Conservation (phyloP, 1,140 invertebrate species). For the Lepidostoma basale region DNA sequence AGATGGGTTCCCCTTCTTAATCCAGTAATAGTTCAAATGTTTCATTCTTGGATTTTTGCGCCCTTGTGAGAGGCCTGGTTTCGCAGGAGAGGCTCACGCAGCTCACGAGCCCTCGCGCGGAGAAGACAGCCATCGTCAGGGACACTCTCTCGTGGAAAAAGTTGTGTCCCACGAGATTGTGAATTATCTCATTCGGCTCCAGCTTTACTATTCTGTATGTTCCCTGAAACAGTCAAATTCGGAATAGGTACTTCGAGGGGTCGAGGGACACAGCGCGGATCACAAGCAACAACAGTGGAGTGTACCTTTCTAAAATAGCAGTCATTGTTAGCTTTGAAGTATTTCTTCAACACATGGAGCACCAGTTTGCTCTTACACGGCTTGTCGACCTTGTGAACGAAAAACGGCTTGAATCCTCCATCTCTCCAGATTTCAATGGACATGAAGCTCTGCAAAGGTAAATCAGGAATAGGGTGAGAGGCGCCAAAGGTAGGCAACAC, state of each 20-base stretch:
- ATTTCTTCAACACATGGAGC: background rate
- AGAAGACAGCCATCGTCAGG: background rate
- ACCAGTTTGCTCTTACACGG: background rate
- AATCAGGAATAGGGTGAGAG: background rate
- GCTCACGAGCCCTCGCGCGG: background rate
- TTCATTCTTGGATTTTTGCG: no score
- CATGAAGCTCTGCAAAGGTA: background rate
- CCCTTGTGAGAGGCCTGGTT: background rate
- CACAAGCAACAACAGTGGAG: background rate
- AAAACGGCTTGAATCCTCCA: background rate
- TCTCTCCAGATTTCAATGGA: background rate
- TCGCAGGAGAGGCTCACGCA: background rate
- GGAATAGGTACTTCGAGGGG: background rate
- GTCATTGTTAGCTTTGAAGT: background rate
- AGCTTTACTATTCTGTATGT: background rate
- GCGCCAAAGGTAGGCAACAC: no score
- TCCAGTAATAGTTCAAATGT: no score
- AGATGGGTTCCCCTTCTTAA: no score
- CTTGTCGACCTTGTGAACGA: background rate
- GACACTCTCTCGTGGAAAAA: constrained; percentile 18
- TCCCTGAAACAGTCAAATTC: constrained; percentile 5
- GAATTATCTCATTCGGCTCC: background rate
- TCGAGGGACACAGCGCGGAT: no score
- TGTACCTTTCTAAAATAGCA: background rate
- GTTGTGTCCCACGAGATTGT: constrained; percentile 6